A percentile compares a stretch with the other conserved stretches of the same genome.
These are phyloP conservation scores for Semnornis frantzii DNA, from an alignment of 2,113 vertebrate genomes.

Conservation along the genomic window DNA sequence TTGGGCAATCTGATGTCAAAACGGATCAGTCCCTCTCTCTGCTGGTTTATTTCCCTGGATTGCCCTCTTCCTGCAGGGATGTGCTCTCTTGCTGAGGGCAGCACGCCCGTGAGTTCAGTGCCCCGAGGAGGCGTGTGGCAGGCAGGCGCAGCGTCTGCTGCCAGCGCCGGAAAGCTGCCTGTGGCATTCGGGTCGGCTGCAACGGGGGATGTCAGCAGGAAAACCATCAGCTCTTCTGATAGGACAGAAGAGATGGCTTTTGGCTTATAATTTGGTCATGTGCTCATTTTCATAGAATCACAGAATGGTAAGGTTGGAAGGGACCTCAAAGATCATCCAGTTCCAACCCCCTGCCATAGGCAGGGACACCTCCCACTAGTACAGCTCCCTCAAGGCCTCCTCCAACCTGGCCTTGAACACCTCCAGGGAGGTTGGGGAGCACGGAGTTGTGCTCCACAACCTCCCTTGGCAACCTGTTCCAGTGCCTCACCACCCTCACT, in stretches of 20 bases:
- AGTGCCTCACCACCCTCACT: no score
- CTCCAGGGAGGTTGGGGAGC: no score
- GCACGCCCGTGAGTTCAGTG: not conserved
- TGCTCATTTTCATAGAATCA: no score
- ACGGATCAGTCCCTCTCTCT: slow-evolving; percentile 6
- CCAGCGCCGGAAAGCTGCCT: not conserved
- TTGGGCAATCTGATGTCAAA: not conserved
- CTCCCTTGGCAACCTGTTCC: no score
- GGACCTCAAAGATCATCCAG: no score
- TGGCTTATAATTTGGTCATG: slow-evolving; percentile 35
- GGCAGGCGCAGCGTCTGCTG: not conserved
- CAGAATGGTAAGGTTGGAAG: no score
- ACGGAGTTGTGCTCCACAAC: no score
- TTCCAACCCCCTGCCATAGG: no score
- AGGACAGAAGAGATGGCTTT: slow-evolving; percentile 22
- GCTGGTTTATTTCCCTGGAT: not conserved
- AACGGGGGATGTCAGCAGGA: slow-evolving; percentile 11
- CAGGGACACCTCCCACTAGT: no score
- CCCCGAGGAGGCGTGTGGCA: not conserved
- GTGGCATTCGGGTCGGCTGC: not conserved
- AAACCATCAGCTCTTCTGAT: slow-evolving; percentile 46
- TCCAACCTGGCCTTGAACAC: no score
- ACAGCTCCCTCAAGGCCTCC: no score
- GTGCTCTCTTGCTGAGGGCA: not conserved
- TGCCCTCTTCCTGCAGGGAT: not conserved